Evolutionary conservation across 2,113 vertebrate species (phyloP).

Genomic region (Mesoclemmys tuberculata): DNA sequence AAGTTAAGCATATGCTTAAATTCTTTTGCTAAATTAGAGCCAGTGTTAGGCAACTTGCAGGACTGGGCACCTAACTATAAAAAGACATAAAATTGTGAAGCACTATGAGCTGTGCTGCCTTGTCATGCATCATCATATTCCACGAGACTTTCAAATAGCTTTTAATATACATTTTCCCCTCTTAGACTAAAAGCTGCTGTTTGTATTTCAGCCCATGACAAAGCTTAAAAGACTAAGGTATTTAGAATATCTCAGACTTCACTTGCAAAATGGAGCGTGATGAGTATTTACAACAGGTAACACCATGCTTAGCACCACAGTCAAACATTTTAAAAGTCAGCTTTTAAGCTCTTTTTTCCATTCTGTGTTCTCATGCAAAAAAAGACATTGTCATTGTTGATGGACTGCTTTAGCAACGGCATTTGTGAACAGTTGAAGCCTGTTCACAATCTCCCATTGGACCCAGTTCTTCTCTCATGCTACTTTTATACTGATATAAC

Average conservation of each 20-base stretch:
- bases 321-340: not conserved
- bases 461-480: not conserved
- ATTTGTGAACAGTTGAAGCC: accelerated
- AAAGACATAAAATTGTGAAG: not conserved
- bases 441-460: not conserved
- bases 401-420: not conserved
- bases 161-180: not conserved
- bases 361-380: accelerated
- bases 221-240: accelerated
- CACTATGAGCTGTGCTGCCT: not conserved
- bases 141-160: not conserved
- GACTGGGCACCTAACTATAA: not conserved
- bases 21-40: not conserved
- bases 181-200: too few species aligned
- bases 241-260: accelerated
- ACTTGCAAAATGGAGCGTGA: not conserved
- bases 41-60: not conserved
- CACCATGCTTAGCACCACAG: not conserved
- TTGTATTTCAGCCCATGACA: not conserved
- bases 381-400: accelerated
- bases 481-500: accelerated
- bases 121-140: not conserved
- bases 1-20: not conserved
- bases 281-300: not conserved
- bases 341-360: not conserved